Evolutionary conservation across 1,140 invertebrate genomes (phyloP).

Genomic region (Stratiolaelaps scimitus): DNA sequence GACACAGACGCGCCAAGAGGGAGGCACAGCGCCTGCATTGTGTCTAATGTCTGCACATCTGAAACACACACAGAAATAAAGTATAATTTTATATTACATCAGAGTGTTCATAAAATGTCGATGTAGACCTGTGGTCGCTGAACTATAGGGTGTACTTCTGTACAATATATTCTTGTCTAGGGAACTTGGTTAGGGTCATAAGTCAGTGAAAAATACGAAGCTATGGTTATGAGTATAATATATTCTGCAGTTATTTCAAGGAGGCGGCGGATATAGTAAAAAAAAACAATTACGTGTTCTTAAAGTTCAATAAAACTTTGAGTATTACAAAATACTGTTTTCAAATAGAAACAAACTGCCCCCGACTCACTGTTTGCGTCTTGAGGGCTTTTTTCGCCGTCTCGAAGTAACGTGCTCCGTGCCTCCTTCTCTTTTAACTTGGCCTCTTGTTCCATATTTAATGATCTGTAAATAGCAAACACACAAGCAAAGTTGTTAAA

Average conservation of each 20-base stretch:
- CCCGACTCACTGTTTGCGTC: slow-evolving; percentile 35
- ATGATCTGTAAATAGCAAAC: slow-evolving; percentile 53
- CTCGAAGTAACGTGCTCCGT: slow-evolving; percentile 40
- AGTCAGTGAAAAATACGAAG: no score
- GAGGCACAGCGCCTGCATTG: slow-evolving; percentile 89
- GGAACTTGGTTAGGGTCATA: no score
- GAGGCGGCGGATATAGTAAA: no score
- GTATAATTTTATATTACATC: no score
- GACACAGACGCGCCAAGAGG: slow-evolving; percentile 89
- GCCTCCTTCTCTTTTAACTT: slow-evolving; percentile 62
- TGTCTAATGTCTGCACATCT: slow-evolving; percentile 83
- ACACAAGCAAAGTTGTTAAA: slow-evolving; percentile 30
- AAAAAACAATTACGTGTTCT: no score
- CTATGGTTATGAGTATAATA: no score
- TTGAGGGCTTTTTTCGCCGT: slow-evolving; percentile 18
- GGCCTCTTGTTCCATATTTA: slow-evolving; percentile 87
- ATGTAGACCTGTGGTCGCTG: no score
- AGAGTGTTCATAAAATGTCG: no score
- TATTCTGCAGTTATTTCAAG: no score
- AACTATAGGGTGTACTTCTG: no score
- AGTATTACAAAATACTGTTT: slow-evolving; percentile 32
- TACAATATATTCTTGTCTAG: no score
- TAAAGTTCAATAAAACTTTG: no score
- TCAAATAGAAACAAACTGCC: slow-evolving; percentile 28
- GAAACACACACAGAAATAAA: slow-evolving; percentile 37